Percentiles rank a stretch among this genome's conserved stretches.
phyloP scores from a whole-genome alignment of 2,113 vertebrate genomes.

The Pyrgilauda ruficollis region DNA sequence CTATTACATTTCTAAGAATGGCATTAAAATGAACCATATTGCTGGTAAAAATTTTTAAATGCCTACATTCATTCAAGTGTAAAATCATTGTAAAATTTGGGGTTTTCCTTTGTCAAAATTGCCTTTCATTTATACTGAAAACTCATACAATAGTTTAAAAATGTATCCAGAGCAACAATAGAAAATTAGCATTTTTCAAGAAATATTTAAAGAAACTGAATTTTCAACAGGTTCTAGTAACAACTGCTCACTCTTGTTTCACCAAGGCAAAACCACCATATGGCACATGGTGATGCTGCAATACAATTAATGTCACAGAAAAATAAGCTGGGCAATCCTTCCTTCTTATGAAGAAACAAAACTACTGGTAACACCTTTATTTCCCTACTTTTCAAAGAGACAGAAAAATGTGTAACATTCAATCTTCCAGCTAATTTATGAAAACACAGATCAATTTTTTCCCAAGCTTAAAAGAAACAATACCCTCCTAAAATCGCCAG shows the following conservation, averaged over 20 bases:
- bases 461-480: not conserved
- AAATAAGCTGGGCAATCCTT: not conserved
- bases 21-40: not conserved
- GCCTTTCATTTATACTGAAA: not conserved
- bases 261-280: not conserved
- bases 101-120: not conserved
- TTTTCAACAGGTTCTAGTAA: not conserved
- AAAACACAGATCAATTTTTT: not conserved
- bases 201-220: not conserved
- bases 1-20: not conserved
- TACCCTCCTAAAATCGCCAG: not conserved
- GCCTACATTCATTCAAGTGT: not conserved
- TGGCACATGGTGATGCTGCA: not conserved
- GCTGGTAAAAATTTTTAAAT: not conserved
- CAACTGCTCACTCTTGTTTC: not conserved
- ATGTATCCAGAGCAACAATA: not conserved
- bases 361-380: not conserved
- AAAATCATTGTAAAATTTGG: not conserved
- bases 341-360: not conserved
- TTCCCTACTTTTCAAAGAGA: not conserved
- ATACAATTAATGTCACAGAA: not conserved
- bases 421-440: not conserved
- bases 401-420: not conserved
- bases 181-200: not conserved
- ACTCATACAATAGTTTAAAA: not conserved